Conservation (phyloP, 2,113 vertebrate species). For the Chionomys nivalis region DNA sequence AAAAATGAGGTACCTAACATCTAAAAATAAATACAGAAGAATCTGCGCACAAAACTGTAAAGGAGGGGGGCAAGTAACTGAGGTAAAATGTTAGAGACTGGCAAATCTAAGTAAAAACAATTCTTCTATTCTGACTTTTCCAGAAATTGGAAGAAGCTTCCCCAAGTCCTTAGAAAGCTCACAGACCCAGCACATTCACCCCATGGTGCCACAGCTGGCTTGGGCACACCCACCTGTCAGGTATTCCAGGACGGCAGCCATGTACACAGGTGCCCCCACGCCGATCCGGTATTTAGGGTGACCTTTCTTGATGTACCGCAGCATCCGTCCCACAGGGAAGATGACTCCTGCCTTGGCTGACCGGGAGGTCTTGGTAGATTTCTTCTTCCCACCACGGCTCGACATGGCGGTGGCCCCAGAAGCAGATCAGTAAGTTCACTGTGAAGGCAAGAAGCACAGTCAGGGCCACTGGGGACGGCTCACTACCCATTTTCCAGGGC, state of each 20-base stretch:
- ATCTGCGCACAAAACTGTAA: fast-evolving
- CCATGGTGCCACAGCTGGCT: not conserved
- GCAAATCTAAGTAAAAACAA: not conserved
- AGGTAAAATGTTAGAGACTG: not conserved
- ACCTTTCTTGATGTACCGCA: conserved; percentile 96
- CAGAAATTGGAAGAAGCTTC: not conserved
- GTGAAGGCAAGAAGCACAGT: conserved; percentile 10
- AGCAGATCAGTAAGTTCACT: conserved; percentile 81
- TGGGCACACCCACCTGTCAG: conserved; percentile 91
- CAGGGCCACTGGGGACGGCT: not conserved
- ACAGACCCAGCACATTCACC: not conserved
- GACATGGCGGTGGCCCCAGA: conserved; percentile 89
- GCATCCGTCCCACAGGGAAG: conserved; percentile 98
- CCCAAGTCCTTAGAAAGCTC: not conserved
- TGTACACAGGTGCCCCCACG: conserved; percentile 97
- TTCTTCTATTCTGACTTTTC: not conserved
- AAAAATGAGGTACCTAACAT: not conserved
- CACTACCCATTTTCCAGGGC: not conserved
- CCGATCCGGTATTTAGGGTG: conserved; percentile 97
- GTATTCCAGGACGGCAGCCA: conserved; percentile 98
- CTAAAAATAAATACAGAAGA: not conserved
- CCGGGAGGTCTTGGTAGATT: conserved; percentile 95
- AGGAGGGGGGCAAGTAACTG: not conserved
- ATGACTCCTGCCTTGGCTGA: conserved; percentile 97
- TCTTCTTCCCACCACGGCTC: conserved; percentile 98